Percentiles rank a stretch among this genome's conserved stretches.
Conservation (phyloP, 1,140 invertebrate species). For the Drosophila simulans region DNA sequence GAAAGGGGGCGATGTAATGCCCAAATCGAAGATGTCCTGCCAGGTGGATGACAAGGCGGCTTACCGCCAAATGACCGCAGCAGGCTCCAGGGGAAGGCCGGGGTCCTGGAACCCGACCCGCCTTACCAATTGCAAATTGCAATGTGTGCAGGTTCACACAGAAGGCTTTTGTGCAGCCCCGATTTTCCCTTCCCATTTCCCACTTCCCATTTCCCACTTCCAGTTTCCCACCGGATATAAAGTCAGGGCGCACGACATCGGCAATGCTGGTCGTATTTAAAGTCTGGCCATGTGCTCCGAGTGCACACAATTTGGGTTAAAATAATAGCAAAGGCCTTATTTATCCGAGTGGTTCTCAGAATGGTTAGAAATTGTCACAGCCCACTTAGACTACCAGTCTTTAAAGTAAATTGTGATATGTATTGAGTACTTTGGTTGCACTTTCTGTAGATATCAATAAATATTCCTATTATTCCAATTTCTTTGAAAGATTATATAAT, state of each 20-base stretch:
- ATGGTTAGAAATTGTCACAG: background rate
- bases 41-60: constrained; percentile 70
- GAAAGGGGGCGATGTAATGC: constrained; percentile 29
- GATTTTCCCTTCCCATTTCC: background rate
- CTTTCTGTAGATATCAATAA: too few relatives aligned
- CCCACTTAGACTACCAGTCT: background rate
- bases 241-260: constrained; percentile 63
- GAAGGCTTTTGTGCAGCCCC: constrained; percentile 37
- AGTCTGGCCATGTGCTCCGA: constrained; percentile 28
- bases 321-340: constrained; percentile 9
- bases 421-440: background rate
- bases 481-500: background rate
- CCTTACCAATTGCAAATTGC: constrained; percentile 67
- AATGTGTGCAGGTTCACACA: constrained; percentile 74
- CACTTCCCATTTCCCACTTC: background rate
- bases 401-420: background rate
- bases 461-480: too few relatives aligned
- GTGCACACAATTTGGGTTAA: constrained; percentile 16
- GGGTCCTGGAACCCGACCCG: background rate
- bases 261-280: constrained; percentile 75
- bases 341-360: background rate
- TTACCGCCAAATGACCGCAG: constrained; percentile 77
- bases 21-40: constrained; percentile 72
- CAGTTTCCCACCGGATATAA: constrained; percentile 63
- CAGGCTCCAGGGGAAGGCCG: constrained; percentile 4